Percentiles rank a stretch among this genome's conserved stretches.
These are phyloP conservation scores for Alces alces DNA, from an alignment of 2,113 vertebrate genomes.

Conservation along the genomic window DNA sequence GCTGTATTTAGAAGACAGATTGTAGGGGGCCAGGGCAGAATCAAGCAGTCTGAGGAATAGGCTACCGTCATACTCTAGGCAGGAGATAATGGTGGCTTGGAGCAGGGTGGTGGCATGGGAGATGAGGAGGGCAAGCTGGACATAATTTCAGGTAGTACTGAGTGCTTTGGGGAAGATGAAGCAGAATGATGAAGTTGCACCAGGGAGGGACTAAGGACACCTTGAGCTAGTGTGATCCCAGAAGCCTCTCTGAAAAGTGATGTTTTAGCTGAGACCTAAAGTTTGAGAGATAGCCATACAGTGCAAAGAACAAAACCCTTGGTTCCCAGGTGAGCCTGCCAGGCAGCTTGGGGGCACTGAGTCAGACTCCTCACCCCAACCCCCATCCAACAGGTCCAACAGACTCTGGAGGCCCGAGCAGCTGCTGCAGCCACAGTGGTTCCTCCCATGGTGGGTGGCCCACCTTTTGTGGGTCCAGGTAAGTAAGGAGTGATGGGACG, in stretches of 20 bases:
- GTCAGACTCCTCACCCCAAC: background rate
- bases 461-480: conserved; percentile 87
- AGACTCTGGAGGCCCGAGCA: conserved; percentile 90
- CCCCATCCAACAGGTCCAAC: conserved; percentile 84
- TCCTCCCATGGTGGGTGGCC: conserved; percentile 79
- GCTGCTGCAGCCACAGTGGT: conserved; percentile 83
- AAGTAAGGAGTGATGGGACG: background rate
- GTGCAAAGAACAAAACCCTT: background rate
- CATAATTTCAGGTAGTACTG: background rate
- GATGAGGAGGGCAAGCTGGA: background rate
- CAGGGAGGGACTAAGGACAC: background rate
- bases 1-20: background rate
- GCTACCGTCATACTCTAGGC: background rate
- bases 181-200: background rate
- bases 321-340: background rate
- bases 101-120: background rate
- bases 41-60: background rate
- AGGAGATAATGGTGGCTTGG: background rate
- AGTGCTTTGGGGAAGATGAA: background rate
- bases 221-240: background rate
- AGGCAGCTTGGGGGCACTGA: background rate
- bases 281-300: background rate
- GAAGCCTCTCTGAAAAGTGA: background rate
- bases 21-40: background rate
- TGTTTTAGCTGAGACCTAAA: background rate